Percentiles rank a stretch among this genome's conserved stretches.
Conservation (phyloP, 2,797 vertebrate genomes). For the Todus mexicanus region DNA sequence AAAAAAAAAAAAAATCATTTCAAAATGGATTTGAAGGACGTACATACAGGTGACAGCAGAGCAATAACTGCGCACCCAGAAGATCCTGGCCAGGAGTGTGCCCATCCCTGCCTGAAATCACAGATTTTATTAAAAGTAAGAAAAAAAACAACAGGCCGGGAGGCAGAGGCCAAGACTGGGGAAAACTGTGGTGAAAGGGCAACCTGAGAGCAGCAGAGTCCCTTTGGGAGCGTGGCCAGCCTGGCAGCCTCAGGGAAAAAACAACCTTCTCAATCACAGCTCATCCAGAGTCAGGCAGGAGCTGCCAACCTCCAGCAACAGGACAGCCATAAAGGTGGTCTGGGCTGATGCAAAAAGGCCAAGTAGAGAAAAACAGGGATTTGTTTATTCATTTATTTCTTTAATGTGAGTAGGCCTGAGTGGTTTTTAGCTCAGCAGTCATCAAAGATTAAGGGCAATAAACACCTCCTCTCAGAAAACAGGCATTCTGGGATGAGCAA, state of each 20-base stretch:
- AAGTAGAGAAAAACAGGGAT: background rate
- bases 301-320: background rate
- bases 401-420: background rate
- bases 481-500: background rate
- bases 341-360: background rate
- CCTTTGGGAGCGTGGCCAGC: background rate
- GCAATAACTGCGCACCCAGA: background rate
- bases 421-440: background rate
- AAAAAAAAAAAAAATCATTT: too few species aligned
- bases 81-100: rapidly evolving
- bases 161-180: background rate
- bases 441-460: background rate
- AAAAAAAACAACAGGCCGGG: background rate
- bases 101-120: background rate
- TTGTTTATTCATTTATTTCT: too few species aligned
- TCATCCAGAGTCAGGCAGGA: rapidly evolving
- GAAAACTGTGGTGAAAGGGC: background rate
- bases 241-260: background rate
- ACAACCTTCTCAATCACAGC: background rate
- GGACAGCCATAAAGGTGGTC: background rate
- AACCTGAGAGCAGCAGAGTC: background rate
- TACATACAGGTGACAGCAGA: background rate
- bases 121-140: background rate
- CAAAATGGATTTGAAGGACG: background rate
- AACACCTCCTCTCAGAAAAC: background rate